A percentile compares a stretch with the other conserved stretches of the same genome.
phyloP scores from a whole-genome alignment of 2,113 vertebrate genomes.

The Cairina moschata region DNA sequence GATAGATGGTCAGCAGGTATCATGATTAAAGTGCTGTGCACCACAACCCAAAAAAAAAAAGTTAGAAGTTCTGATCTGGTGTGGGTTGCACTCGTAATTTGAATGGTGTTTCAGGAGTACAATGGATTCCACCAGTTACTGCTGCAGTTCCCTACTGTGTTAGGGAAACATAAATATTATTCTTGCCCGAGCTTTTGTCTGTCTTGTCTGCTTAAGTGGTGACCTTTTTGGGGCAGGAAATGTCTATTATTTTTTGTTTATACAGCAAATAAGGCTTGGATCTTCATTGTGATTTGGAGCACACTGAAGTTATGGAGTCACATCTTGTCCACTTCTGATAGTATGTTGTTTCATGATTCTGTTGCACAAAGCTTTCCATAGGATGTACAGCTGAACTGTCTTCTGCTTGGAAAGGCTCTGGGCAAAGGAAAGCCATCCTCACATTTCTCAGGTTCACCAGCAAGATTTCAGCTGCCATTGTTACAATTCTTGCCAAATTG shows the following conservation, averaged over 20 bases:
- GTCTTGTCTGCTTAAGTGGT: background rate
- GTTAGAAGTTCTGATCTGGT: background rate
- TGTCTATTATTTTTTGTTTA: conserved; percentile 11
- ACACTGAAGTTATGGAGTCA: background rate
- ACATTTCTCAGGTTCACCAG: background rate
- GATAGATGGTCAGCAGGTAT: background rate
- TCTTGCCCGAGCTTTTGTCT: conserved; percentile 24
- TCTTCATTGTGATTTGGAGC: background rate
- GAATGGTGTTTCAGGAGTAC: background rate
- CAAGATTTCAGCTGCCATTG: background rate
- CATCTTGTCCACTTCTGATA: background rate
- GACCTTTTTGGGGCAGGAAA: background rate
- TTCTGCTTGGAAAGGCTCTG: background rate
- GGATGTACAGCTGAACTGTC: background rate
- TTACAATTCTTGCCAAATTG: background rate
- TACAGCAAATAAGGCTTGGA: background rate
- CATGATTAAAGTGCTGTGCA: background rate
- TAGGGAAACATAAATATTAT: conserved; percentile 27
- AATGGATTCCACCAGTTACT: background rate
- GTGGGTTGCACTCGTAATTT: background rate
- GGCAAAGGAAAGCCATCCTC: background rate
- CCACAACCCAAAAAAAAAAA: background rate
- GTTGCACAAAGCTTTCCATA: background rate
- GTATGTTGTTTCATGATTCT: background rate
- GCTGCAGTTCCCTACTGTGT: background rate